These are phyloP conservation scores for Cylindroiulus punctatus DNA, from an alignment of 2,888 invertebrate genomes.

Conservation along the genomic window DNA sequence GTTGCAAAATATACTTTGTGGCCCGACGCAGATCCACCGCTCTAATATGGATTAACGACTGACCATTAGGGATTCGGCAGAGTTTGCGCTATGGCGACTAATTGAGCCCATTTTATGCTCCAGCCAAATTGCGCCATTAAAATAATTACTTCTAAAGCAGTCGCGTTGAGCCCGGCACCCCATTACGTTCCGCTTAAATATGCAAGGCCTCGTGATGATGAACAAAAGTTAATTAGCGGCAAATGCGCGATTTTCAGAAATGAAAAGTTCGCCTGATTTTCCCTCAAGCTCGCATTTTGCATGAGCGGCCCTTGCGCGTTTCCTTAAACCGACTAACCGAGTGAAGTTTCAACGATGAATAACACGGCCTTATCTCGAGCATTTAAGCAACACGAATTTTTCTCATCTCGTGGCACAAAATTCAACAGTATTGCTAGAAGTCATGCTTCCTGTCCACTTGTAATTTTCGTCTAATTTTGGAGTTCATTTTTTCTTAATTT, in stretches of 20 bases:
- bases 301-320: no score
- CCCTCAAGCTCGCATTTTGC: background rate
- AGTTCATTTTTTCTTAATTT: no score
- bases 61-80: background rate
- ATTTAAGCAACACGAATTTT: no score
- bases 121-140: conserved; percentile 17
- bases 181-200: conserved; percentile 29
- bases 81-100: background rate
- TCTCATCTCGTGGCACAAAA: no score
- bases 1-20: background rate
- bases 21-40: background rate
- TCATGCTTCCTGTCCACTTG: no score
- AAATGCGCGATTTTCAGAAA: background rate
- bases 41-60: background rate
- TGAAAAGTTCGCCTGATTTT: background rate
- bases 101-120: conserved; percentile 31
- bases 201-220: conserved; percentile 11
- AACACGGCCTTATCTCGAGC: no score
- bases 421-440: no score
- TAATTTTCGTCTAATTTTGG: no score
- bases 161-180: background rate
- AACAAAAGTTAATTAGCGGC: background rate
- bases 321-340: no score
- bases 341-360: no score
- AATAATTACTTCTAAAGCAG: conserved; percentile 4